These are phyloP conservation scores for Camponotus vicinus DNA, from an alignment of 1,140 invertebrate genomes.

Conservation along the genomic window DNA sequence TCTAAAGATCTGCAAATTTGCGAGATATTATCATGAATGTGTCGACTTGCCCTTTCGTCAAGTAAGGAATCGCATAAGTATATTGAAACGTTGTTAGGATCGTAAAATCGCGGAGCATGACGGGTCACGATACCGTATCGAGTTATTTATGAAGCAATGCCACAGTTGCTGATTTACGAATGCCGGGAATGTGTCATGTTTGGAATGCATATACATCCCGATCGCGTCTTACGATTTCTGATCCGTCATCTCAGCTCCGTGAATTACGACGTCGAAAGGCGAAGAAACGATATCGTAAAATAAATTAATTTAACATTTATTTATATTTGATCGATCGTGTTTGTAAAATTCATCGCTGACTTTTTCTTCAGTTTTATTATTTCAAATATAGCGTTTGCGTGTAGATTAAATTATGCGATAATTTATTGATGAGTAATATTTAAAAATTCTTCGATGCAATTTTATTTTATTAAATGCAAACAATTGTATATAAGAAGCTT, in stretches of 20 bases:
- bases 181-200: conserved; percentile 31
- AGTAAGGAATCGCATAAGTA: background rate
- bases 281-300: background rate
- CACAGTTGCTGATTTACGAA: conserved; percentile 65
- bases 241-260: background rate
- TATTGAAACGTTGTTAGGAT: conserved; percentile 2
- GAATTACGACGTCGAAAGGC: background rate
- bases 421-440: background rate
- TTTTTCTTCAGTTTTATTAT: background rate
- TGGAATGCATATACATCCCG: conserved; percentile 55
- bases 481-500: background rate
- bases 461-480: background rate
- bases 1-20: background rate
- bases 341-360: background rate
- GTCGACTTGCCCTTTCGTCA: background rate
- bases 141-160: conserved; percentile 69
- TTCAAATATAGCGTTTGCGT: background rate
- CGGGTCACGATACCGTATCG: conserved; percentile 41
- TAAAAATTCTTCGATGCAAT: background rate
- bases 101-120: conserved; percentile 60
- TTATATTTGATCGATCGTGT: background rate
- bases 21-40: background rate
- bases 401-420: background rate
- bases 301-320: background rate
- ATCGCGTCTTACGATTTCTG: conserved; percentile 28